phyloP scores from a whole-genome alignment of 2,797 vertebrate species.

The Sciurus vulgaris region DNA sequence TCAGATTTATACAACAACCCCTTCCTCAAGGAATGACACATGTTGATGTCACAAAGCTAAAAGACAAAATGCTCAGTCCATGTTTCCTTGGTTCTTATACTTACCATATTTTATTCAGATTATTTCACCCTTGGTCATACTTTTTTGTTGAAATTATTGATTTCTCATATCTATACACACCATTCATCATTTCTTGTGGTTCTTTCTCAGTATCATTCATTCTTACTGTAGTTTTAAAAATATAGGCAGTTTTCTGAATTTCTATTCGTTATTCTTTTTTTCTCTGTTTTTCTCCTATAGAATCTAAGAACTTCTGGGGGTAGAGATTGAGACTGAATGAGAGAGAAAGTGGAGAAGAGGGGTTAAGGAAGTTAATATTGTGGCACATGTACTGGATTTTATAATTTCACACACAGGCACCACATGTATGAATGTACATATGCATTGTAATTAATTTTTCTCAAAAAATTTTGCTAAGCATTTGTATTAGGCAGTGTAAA shows the following conservation, averaged over 20 bases:
- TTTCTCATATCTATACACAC: neutral
- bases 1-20: neutral
- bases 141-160: neutral
- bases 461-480: neutral
- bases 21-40: neutral
- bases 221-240: neutral
- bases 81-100: neutral
- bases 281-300: neutral
- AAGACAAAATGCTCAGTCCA: neutral
- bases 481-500: neutral
- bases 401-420: neutral
- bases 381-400: accelerated
- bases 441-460: neutral
- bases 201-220: neutral
- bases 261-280: neutral
- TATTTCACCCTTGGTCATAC: neutral
- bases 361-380: neutral
- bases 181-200: neutral
- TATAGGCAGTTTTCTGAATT: neutral
- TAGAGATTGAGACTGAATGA: neutral
- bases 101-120: constrained; percentile 28
- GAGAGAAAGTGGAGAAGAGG: neutral
- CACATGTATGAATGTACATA: neutral
- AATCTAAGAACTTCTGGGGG: neutral
- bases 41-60: neutral